A percentile compares a stretch with the other conserved stretches of the same genome.
Conservation (phyloP, 2,797 vertebrate genomes). For the Anguilla anguilla region DNA sequence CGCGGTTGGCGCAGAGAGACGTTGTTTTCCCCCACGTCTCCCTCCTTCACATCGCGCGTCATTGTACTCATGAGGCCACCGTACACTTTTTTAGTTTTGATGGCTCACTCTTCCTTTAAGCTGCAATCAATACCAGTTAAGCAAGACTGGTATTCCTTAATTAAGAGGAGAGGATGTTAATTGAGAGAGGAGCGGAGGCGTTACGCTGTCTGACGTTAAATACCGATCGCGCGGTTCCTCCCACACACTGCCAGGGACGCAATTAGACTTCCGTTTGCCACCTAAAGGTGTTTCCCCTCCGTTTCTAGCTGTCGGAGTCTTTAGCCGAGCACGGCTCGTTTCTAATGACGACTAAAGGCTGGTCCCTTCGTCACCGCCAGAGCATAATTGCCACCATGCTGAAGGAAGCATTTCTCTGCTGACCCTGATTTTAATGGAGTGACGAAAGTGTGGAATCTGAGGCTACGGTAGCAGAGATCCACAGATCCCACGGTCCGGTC, state of each 20-base stretch:
- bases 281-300: conserved; percentile 71
- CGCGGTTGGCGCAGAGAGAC: neutral
- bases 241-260: conserved; percentile 73
- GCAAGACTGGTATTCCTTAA: conserved; percentile 74
- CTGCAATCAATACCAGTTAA: conserved; percentile 77
- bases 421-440: neutral
- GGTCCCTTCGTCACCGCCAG: neutral
- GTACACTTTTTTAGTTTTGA: conserved; percentile 63
- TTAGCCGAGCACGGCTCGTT: neutral
- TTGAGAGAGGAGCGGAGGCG: conserved; percentile 72
- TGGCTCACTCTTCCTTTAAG: conserved; percentile 65
- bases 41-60: conserved; percentile 41
- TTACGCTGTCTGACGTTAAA: conserved; percentile 79
- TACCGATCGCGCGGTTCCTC: conserved; percentile 74
- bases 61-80: conserved; percentile 50
- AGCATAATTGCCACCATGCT: neutral
- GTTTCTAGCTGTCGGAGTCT: conserved; percentile 32
- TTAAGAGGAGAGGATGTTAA: conserved; percentile 75
- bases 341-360: neutral
- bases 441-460: neutral
- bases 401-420: neutral
- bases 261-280: conserved; percentile 75
- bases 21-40: conserved; percentile 30
- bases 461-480: neutral
- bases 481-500: neutral